Percentiles rank a stretch among this genome's conserved stretches.
These are phyloP conservation scores for Holothuria leucospilota DNA, from an alignment of 53 echinoderm and acorn worm species.

Conservation along the genomic window DNA sequence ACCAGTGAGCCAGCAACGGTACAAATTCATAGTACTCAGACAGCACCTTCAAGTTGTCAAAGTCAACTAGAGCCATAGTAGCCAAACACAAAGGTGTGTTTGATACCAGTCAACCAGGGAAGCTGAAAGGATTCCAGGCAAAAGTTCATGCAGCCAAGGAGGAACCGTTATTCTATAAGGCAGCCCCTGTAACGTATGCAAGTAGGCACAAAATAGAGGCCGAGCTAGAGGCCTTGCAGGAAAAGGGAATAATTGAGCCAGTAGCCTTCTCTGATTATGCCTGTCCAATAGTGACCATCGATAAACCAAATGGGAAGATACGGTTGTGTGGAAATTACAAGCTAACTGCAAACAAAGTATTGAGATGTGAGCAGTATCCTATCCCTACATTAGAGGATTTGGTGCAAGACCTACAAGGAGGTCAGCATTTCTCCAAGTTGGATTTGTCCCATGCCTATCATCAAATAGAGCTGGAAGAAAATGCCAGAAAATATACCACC, in stretches of 20 bases:
- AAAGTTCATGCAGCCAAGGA: slow-evolving; percentile 58
- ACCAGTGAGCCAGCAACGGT: no score
- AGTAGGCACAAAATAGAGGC: slow-evolving; percentile 52
- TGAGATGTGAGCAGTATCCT: slow-evolving; percentile 64
- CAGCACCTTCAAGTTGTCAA: neutral
- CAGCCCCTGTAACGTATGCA: slow-evolving; percentile 66
- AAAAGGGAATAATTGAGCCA: neutral
- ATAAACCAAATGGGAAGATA: slow-evolving; percentile 62
- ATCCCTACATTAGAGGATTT: slow-evolving; percentile 59
- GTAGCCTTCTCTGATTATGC: no score
- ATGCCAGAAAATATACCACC: neutral
- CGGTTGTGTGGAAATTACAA: slow-evolving; percentile 58
- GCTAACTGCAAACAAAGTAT: slow-evolving; percentile 63
- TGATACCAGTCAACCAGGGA: slow-evolving; percentile 33
- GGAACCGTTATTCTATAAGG: slow-evolving; percentile 57
- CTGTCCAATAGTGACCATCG: slow-evolving; percentile 50
- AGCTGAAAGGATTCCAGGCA: slow-evolving; percentile 57
- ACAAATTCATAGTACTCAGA: no score
- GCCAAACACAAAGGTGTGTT: neutral
- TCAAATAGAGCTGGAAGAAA: slow-evolving; percentile 4
- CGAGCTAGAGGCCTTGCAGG: slow-evolving; percentile 60
- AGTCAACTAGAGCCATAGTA: neutral
- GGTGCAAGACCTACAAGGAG: slow-evolving; percentile 9
- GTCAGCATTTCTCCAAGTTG: slow-evolving; percentile 59
- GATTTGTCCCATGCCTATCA: slow-evolving; percentile 75